These are phyloP conservation scores for Sphecodes monilicornis DNA, from an alignment of 2,888 invertebrate species.

Conservation along the genomic window DNA sequence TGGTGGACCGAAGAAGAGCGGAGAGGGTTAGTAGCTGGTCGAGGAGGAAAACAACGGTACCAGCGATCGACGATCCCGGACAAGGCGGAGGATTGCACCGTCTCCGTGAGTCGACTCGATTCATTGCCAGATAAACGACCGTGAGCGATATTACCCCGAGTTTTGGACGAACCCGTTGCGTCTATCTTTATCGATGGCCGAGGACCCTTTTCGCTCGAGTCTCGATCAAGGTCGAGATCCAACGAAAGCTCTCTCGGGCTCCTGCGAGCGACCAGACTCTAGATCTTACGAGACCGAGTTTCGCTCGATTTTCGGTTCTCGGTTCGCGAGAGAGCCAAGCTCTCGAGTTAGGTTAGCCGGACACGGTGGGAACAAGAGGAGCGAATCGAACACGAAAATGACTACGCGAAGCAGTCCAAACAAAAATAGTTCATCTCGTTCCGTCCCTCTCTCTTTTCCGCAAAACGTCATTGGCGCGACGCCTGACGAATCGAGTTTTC, in stretches of 20 bases:
- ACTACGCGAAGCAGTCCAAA: background rate
- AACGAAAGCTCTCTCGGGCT: background rate
- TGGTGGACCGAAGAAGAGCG: background rate
- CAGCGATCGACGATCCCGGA: slow-evolving; percentile 23
- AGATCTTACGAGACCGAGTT: background rate
- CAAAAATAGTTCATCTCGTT: slow-evolving; percentile 4
- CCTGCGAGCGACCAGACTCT: background rate
- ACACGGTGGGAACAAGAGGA: background rate
- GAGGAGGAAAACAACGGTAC: slow-evolving; percentile 7
- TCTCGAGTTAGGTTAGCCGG: background rate
- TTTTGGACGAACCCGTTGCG: background rate
- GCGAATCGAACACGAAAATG: background rate
- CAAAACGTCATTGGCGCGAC: background rate
- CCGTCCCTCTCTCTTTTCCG: no score
- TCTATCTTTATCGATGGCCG: background rate
- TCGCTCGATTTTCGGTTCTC: background rate
- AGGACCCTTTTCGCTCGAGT: background rate
- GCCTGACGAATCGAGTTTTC: background rate
- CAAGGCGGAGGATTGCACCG: slow-evolving; percentile 43
- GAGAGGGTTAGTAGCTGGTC: background rate
- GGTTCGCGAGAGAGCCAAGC: background rate
- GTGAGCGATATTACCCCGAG: slow-evolving; percentile 49
- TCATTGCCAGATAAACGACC: slow-evolving; percentile 44
- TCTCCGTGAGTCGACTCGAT: slow-evolving; percentile 59
- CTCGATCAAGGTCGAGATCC: background rate